Conservation (phyloP, 1,140 invertebrate species). For the Galleria mellonella region DNA sequence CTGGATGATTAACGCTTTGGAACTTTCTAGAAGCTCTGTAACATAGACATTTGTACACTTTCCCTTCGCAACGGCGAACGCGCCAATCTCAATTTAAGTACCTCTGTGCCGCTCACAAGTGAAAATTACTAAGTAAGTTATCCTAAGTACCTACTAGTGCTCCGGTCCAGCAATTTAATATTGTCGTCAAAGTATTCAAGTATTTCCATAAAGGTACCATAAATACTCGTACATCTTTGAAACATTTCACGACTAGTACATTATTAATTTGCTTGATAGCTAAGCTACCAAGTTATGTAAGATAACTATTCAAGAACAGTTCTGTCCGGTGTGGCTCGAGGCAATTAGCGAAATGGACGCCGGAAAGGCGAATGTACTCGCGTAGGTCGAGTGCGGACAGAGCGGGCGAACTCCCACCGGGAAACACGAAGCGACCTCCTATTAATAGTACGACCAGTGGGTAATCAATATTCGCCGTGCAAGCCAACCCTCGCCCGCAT, state of each 20-base stretch:
- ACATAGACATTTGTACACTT: background rate
- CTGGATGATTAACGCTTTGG: conserved; percentile 19
- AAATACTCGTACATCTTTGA: background rate
- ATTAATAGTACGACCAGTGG: conserved; percentile 44
- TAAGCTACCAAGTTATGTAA: background rate
- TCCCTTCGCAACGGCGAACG: background rate
- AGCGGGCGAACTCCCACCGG: conserved; percentile 21
- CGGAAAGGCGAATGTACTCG: conserved; percentile 42
- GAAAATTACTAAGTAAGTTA: no score
- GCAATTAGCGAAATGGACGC: conserved; percentile 54
- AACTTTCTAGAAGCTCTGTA: conserved; percentile 24
- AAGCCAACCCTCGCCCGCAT: conserved; percentile 39
- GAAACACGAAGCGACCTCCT: conserved; percentile 25
- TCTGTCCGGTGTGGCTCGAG: conserved; percentile 20
- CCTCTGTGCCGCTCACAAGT: background rate
- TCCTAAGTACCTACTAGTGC: background rate
- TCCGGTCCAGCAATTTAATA: background rate
- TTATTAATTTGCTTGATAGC: conserved; percentile 1
- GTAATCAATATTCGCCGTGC: conserved; percentile 55
- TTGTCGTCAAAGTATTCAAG: no score
- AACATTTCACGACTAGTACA: background rate
- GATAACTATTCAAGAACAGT: conserved; percentile 4
- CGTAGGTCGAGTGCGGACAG: conserved; percentile 21
- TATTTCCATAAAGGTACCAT: no score
- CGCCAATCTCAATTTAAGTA: background rate